phyloP scores from a whole-genome alignment of 2,888 invertebrate species.

The Eupeodes luniger region DNA sequence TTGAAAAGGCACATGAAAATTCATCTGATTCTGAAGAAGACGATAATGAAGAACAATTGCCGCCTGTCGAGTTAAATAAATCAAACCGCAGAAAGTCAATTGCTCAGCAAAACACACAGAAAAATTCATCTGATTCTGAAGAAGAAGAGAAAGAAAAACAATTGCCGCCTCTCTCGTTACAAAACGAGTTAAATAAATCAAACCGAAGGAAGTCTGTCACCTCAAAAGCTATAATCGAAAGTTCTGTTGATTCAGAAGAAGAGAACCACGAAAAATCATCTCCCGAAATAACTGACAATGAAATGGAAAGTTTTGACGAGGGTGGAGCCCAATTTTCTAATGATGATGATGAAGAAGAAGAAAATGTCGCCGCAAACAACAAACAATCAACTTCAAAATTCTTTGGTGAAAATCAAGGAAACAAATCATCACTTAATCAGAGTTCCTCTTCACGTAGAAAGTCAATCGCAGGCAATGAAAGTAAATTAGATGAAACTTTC shows the following conservation, averaged over 20 bases:
- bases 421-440: background rate
- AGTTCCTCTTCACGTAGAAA: conserved; percentile 34
- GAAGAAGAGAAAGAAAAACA: background rate
- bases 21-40: too few species aligned
- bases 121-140: too few species aligned
- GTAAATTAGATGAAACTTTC: conserved; percentile 63
- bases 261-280: background rate
- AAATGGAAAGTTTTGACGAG: conserved; percentile 21
- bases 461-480: conserved; percentile 29
- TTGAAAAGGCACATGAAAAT: background rate
- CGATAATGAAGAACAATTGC: too few species aligned
- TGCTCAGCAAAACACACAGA: too few species aligned
- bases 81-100: too few species aligned
- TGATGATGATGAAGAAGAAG: conserved; percentile 19
- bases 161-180: background rate
- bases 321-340: conserved; percentile 44
- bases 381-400: conserved; percentile 20
- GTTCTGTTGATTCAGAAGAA: conserved; percentile 1
- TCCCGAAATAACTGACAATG: conserved; percentile 7
- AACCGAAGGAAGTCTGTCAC: too few species aligned
- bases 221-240: background rate
- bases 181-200: background rate
- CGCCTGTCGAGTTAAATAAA: too few species aligned
- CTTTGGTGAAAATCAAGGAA: conserved; percentile 45
- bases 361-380: conserved; percentile 11